These are phyloP conservation scores for Drosophila lini DNA, from an alignment of 1,140 invertebrate species.

Conservation along the genomic window DNA sequence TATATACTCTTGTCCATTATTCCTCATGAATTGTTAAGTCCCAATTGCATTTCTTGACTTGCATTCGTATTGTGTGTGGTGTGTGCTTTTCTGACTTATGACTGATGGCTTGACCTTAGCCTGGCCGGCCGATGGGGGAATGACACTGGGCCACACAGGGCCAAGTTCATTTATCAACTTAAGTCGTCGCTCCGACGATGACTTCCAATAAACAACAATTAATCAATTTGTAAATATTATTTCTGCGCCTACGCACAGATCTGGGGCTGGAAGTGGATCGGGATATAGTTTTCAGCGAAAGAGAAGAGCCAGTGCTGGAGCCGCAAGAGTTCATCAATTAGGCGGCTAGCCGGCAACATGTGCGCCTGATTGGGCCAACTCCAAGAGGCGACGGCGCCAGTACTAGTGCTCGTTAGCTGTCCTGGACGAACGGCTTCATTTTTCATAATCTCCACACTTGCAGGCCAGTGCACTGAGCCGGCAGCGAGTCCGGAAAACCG, in stretches of 20 bases:
- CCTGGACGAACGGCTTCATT: slow-evolving; percentile 50
- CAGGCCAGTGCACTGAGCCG: slow-evolving; percentile 13
- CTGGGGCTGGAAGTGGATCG: slow-evolving; percentile 12
- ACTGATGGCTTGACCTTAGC: slow-evolving; percentile 53
- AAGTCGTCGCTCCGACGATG: slow-evolving; percentile 37
- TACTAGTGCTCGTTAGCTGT: slow-evolving; percentile 50
- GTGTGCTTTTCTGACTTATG: slow-evolving; percentile 41
- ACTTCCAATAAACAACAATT: slow-evolving; percentile 70
- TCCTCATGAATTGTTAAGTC: neutral
- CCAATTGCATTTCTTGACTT: slow-evolving; percentile 32
- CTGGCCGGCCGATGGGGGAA: slow-evolving; percentile 17
- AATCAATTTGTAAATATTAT: slow-evolving; percentile 71
- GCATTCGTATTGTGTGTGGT: slow-evolving; percentile 32
- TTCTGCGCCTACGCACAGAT: slow-evolving; percentile 58
- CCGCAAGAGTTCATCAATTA: slow-evolving; percentile 66
- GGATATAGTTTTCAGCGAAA: slow-evolving; percentile 24
- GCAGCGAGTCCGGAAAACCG: slow-evolving; percentile 52
- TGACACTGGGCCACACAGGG: slow-evolving; percentile 26
- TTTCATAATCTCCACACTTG: slow-evolving; percentile 76
- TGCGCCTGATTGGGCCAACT: slow-evolving; percentile 59
- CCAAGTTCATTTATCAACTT: slow-evolving; percentile 61
- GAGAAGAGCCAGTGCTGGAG: slow-evolving; percentile 1
- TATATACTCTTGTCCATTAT: neutral
- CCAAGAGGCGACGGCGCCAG: slow-evolving; percentile 41
- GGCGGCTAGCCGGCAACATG: slow-evolving; percentile 60